A percentile compares a stretch with the other conserved stretches of the same genome.
These are phyloP conservation scores for Drosophila bifasciata DNA, from an alignment of 1,140 invertebrate species.

Conservation along the genomic window DNA sequence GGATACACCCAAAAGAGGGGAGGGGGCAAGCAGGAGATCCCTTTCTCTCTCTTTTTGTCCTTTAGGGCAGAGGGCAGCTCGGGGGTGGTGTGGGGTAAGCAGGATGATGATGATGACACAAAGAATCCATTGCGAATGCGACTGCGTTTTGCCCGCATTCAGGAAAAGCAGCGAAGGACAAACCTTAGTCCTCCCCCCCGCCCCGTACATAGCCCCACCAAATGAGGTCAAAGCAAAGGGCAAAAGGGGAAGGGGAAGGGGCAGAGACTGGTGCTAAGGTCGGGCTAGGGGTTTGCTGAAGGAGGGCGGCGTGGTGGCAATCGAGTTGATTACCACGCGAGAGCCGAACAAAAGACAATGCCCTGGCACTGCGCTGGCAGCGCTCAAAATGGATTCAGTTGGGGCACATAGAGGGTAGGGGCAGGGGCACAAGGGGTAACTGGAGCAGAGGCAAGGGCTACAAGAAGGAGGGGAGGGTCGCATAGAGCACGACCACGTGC, in stretches of 20 bases:
- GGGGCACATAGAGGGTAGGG: background rate
- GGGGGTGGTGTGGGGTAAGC: too few relatives aligned
- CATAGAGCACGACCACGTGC: conserved; percentile 29
- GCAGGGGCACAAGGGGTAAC: background rate
- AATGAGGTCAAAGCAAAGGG: conserved; percentile 32
- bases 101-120: conserved; percentile 11
- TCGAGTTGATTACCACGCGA: conserved; percentile 52
- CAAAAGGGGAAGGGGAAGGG: background rate
- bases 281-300: too few relatives aligned
- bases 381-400: conserved; percentile 1
- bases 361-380: conserved; percentile 3
- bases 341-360: conserved; percentile 46
- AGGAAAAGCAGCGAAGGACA: conserved; percentile 19
- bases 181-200: too few relatives aligned
- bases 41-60: conserved; percentile 21
- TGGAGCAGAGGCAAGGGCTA: background rate
- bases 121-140: conserved; percentile 25
- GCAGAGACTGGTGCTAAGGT: too few relatives aligned
- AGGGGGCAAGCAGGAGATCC: too few relatives aligned
- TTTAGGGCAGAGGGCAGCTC: background rate
- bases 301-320: conserved; percentile 35
- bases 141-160: conserved; percentile 38
- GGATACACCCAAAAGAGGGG: conserved; percentile 13
- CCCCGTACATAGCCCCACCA: too few relatives aligned
- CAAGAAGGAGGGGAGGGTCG: too few relatives aligned